phyloP scores from a whole-genome alignment of 1,140 invertebrate genomes.

The Drosophila nigromelanica region DNA sequence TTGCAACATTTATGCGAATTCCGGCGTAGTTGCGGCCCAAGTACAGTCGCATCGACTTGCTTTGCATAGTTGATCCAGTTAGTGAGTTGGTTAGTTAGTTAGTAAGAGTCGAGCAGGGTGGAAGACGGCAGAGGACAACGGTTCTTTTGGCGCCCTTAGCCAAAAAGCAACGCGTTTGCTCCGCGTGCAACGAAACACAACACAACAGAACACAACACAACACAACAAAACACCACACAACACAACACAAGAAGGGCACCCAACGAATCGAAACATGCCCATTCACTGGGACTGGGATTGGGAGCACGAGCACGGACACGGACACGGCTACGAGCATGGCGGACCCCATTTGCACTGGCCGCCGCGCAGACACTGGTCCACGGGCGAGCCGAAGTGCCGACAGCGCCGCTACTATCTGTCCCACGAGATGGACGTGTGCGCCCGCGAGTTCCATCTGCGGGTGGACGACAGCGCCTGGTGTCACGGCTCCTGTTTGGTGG shows the following conservation, averaged over 20 bases:
- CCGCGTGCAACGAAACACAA: constrained; percentile 68
- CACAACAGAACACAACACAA: constrained; percentile 9
- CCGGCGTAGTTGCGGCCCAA: constrained; percentile 40
- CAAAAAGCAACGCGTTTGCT: constrained; percentile 82
- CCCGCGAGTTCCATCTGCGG: constrained; percentile 71
- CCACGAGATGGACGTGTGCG: constrained; percentile 74
- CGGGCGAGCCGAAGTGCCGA: constrained; percentile 69
- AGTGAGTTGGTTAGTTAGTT: constrained; percentile 51
- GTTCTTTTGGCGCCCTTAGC: constrained; percentile 75
- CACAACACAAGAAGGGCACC: not conserved
- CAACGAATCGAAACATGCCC: constrained; percentile 48
- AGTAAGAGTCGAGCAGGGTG: constrained; percentile 68
- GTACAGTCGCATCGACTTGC: constrained; percentile 48
- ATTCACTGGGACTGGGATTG: constrained; percentile 81
- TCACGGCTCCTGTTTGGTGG: constrained; percentile 74
- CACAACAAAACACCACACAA: no score
- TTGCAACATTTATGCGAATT: constrained; percentile 20
- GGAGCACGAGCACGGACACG: constrained; percentile 68
- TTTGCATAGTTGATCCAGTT: constrained; percentile 27
- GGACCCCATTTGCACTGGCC: constrained; percentile 63
- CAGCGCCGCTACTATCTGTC: constrained; percentile 66
- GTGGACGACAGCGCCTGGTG: constrained; percentile 76
- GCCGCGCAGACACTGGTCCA: constrained; percentile 59
- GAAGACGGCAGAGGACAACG: constrained; percentile 70
- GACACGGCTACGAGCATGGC: constrained; percentile 20